Evolutionary conservation across 2,888 invertebrate genomes (phyloP), one percentile per base, ranked within the genome.

Genomic region (Scaptodrosophila latifasciaeformis): DNA sequence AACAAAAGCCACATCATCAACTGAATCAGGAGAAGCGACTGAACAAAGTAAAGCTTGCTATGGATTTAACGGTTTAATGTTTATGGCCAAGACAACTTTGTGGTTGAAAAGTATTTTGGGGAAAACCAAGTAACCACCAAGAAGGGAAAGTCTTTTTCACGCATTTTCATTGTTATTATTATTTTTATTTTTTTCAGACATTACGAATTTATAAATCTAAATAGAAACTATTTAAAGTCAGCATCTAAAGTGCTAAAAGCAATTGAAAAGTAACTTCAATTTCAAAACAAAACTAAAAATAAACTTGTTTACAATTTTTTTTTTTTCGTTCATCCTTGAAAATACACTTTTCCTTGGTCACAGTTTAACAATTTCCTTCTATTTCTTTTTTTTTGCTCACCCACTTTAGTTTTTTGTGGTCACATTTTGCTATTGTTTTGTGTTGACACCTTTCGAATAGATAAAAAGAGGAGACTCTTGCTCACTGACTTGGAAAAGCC

Each of bases 401-500:
- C 2, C 2, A 21, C 29, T 12, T 34, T 3, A 15, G 5, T 34
- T 34, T 13, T n/a, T n/a, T n/a, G n/a, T n/a, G n/a, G n/a, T n/a
- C n/a, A n/a, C n/a, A n/a, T n/a, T n/a, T n/a, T n/a, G n/a, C n/a
- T n/a, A n/a, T n/a, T n/a, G n/a, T n/a, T n/a, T n/a, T n/a, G n/a
- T n/a, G n/a, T 34, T 34, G 12, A 13, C 34, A 10, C 13, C 12
- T 24, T 2, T 27, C 29, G 27, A 43, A 21, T 27, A 21, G 1
- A 42, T 2, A 21, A 42, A 42, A 42, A 9, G 2, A 44, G 17
- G 9, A 30, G 17, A 37, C 15, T 17, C 15, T 2, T 17, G 37
- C 9, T 61, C 59, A 67, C 53, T 64, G 75, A 59, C 68, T 67
- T 49, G 61, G 61, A 74, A 68, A 53, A 56, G 46, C 39, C 29